Evolutionary conservation across 30 jellyfish, hydroid and myxozoan genomes (phyloP), one percentile per base, ranked within the genome.

Genomic region (Phacellophora camtschatica): DNA sequence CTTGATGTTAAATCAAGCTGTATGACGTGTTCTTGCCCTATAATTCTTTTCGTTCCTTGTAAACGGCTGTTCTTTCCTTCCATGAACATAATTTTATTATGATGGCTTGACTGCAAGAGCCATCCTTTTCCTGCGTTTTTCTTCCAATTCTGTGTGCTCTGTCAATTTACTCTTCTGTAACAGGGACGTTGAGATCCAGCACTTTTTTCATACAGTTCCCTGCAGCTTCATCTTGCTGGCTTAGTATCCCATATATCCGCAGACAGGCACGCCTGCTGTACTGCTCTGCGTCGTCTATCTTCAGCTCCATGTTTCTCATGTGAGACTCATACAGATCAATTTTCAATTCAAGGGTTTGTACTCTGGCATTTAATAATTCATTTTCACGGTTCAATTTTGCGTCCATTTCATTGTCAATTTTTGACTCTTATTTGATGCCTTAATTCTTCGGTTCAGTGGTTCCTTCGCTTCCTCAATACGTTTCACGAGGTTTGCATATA

Each of bases 91-190:
- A 54, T 54, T 54, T 54, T 24, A 54, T 27, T 16, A 54, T 54
- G 28, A 54, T 54, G 28, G 68, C 68, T 54, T 54, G 68, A 54
- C 68, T 54, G 2, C 28, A 54, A 62, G 77, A 62, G 56, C 77
- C 56, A 33, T 25, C 55, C 31, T 24, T 62, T 18, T 33, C 77
- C 59, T 62, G 77, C 54, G 31, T 28, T 0, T 16, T 62, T 33
- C 55, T 62, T 28, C 77, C 77, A 33, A 62, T 62, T 33, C 77
- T 24, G 55, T 62, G 77, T 25, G 77, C 69, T 55, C 69, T 1
- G 35, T 55, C 69, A 55, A 55, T 55, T 0, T 55, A 15, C 56
- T 30, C 56, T 62, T 62, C 68, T 54, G 68, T 54, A 54, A 54
- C 68, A 20, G 68, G 68, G 33, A 54, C 68, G 28, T 54, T 20